Conservation (phyloP, 2,113 vertebrate genomes). For the Lampris incognitus region DNA sequence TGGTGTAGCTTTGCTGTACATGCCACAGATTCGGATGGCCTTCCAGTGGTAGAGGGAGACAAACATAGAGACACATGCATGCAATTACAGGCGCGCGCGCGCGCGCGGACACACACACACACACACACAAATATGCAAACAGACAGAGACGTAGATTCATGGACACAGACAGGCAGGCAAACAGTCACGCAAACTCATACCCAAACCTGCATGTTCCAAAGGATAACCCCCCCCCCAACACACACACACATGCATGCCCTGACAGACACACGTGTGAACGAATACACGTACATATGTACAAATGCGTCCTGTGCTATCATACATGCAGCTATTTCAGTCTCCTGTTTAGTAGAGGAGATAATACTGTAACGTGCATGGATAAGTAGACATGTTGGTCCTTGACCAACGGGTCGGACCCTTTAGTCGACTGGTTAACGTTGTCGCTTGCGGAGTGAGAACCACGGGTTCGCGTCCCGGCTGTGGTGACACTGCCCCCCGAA, state of each 20-base stretch:
- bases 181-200: conserved; percentile 3
- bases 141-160: not conserved
- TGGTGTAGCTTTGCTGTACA: conserved; percentile 68
- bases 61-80: conserved; percentile 72
- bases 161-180: not conserved
- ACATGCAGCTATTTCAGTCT: conserved; percentile 44
- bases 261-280: not conserved
- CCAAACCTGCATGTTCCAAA: not conserved
- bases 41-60: conserved; percentile 70
- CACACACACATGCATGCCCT: not conserved
- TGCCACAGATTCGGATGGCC: conserved; percentile 78
- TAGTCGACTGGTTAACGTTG: too few relatives aligned
- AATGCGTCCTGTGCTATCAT: conserved; percentile 16
- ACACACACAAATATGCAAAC: conserved; percentile 26
- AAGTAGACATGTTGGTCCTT: too few relatives aligned
- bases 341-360: conserved; percentile 49
- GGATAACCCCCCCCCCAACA: not conserved
- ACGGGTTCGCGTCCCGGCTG: too few relatives aligned
- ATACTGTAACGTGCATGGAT: conserved; percentile 6
- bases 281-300: conserved; percentile 16
- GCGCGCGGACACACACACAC: conserved; percentile 25
- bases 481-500: too few relatives aligned
- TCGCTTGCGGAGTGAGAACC: too few relatives aligned
- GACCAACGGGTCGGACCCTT: too few relatives aligned
- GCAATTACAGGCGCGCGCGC: conserved; percentile 60